These are phyloP conservation scores for Heliconius hermathena DNA, from an alignment of 1,140 invertebrate genomes.

Conservation along the genomic window DNA sequence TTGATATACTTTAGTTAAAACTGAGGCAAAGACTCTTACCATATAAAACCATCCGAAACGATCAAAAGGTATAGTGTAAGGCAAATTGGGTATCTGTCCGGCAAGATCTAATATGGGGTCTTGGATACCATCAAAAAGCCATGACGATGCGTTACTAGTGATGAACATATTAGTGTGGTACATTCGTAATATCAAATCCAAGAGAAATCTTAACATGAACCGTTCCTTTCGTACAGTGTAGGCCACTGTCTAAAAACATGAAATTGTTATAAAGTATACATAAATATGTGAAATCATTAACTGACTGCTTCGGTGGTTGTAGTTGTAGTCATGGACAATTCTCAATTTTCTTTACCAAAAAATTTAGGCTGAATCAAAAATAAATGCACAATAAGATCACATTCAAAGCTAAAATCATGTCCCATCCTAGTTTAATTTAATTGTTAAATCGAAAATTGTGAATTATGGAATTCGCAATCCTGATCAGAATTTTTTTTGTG, in stretches of 20 bases:
- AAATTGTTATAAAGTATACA: background rate
- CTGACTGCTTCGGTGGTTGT: no score
- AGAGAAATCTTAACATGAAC: conserved; percentile 71
- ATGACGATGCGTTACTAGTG: conserved; percentile 82
- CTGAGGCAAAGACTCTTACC: conserved; percentile 46
- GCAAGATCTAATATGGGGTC: conserved; percentile 85
- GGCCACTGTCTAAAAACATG: conserved; percentile 83
- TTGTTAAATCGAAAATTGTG: no score
- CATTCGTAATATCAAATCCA: conserved; percentile 80
- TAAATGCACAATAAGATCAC: no score
- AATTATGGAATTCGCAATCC: no score
- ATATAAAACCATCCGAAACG: conserved; percentile 90
- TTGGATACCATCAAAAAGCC: conserved; percentile 88
- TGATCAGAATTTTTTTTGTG: no score
- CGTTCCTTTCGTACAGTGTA: conserved; percentile 80
- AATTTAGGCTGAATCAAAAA: no score
- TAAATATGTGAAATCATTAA: no score
- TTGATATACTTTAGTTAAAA: no score
- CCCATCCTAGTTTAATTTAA: no score
- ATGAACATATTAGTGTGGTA: conserved; percentile 82
- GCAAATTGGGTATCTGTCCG: conserved; percentile 80
- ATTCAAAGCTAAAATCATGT: no score
- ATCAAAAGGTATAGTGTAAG: conserved; percentile 83
- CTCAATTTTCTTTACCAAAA: no score
- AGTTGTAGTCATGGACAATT: no score